Evolutionary conservation across 35 echinoderm and acorn worm genomes (phyloP).

Genomic region (Apostichopus parvimensis): DNA sequence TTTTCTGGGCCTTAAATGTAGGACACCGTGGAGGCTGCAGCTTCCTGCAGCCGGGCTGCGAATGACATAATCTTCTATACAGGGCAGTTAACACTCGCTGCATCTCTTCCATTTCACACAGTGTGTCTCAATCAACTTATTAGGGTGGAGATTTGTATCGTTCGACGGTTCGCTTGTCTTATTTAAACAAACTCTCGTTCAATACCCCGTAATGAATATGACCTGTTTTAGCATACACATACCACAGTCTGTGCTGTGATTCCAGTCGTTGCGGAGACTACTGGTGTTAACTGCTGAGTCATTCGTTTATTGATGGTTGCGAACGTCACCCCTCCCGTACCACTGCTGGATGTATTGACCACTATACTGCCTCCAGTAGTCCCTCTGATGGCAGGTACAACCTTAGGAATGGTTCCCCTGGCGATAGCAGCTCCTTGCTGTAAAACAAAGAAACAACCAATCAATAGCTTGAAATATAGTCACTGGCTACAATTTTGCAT

Average conservation of each 20-base stretch:
- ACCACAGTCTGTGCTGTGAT: slow-evolving; percentile 45
- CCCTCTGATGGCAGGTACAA: slow-evolving; percentile 54
- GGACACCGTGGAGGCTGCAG: no score
- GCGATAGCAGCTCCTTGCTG: slow-evolving; percentile 88
- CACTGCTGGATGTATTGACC: slow-evolving; percentile 67
- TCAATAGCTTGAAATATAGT: background rate
- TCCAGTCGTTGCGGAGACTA: slow-evolving; percentile 10
- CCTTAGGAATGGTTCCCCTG: slow-evolving; percentile 64
- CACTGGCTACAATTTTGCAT: no score
- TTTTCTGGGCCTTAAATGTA: no score
- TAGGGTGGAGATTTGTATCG: no score
- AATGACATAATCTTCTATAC: no score
- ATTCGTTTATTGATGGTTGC: slow-evolving; percentile 92
- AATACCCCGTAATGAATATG: no score
- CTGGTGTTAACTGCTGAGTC: slow-evolving; percentile 70
- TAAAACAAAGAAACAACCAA: background rate
- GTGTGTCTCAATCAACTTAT: no score
- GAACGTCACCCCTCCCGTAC: slow-evolving; percentile 50
- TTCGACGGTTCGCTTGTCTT: no score
- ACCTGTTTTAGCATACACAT: background rate
- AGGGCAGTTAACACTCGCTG: no score
- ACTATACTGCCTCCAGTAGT: slow-evolving; percentile 75
- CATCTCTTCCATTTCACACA: no score
- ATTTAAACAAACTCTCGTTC: no score
- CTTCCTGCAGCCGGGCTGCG: no score